Percentiles rank a stretch among this genome's conserved stretches.
phyloP scores from a whole-genome alignment of 2,797 vertebrate species.

The Pseudomugil tenellus region DNA sequence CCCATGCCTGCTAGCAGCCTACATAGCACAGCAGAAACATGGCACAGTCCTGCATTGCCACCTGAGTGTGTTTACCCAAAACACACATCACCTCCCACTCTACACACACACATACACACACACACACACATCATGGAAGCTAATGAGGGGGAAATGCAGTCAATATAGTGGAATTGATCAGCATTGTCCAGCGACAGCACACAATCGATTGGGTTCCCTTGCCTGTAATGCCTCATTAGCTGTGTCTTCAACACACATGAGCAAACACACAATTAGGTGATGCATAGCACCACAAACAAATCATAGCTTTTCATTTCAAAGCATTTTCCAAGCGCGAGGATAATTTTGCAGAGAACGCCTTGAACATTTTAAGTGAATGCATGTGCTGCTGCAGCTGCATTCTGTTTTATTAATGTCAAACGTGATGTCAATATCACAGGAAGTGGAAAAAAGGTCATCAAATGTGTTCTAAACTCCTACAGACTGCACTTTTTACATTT shows the following conservation, averaged over 20 bases:
- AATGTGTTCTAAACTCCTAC: constrained; percentile 25
- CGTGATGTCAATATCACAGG: constrained; percentile 50
- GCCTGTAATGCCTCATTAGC: constrained; percentile 78
- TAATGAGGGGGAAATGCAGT: constrained; percentile 81
- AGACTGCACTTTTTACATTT: neutral
- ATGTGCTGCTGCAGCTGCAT: constrained; percentile 24
- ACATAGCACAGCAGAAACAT: constrained; percentile 93
- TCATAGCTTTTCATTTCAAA: constrained; percentile 59
- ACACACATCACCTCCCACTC: constrained; percentile 58
- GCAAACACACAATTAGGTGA: constrained; percentile 69
- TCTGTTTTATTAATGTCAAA: constrained; percentile 65
- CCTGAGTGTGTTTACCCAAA: constrained; percentile 88
- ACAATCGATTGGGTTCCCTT: constrained; percentile 75
- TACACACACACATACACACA: constrained; percentile 29
- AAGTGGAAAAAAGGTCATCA: constrained; percentile 25
- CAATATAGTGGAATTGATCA: constrained; percentile 81
- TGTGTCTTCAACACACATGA: constrained; percentile 53
- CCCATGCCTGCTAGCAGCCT: constrained; percentile 93
- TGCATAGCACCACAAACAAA: constrained; percentile 57
- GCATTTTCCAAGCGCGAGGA: constrained; percentile 34
- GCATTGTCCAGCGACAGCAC: constrained; percentile 73
- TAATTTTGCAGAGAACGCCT: constrained; percentile 51
- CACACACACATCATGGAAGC: constrained; percentile 56
- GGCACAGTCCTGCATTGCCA: constrained; percentile 81
- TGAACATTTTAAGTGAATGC: constrained; percentile 29